phyloP scores from a whole-genome alignment of 2,113 vertebrate genomes.

The Notiomystis cincta region DNA sequence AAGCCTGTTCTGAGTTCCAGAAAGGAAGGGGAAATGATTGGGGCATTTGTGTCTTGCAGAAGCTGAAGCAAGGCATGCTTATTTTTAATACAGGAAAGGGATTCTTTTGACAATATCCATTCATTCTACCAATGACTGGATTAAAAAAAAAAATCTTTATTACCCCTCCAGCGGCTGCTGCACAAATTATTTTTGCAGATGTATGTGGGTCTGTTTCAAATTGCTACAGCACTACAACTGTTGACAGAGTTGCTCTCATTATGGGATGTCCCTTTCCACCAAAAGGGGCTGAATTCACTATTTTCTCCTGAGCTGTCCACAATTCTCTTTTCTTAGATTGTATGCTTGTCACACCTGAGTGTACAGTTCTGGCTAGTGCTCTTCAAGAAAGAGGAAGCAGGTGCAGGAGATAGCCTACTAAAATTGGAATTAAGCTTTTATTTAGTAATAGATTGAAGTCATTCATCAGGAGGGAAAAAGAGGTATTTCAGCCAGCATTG shows the following conservation, averaged over 20 bases:
- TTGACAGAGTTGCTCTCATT: background rate
- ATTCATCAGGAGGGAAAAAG: background rate
- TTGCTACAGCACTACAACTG: background rate
- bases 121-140: slow-evolving; percentile 9
- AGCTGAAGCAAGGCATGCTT: slow-evolving; percentile 17
- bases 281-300: background rate
- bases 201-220: background rate
- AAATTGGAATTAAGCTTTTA: background rate
- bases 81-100: slow-evolving; percentile 52
- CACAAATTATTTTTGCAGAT: slow-evolving; percentile 52
- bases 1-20: background rate
- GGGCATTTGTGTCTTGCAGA: slow-evolving; percentile 2
- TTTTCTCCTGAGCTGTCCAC: background rate
- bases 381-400: background rate
- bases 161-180: slow-evolving; percentile 12
- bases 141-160: background rate
- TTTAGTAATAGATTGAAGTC: background rate
- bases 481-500: background rate
- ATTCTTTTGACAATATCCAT: slow-evolving; percentile 37
- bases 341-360: background rate
- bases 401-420: background rate
- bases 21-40: slow-evolving; percentile 28
- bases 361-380: background rate
- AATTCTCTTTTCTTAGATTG: background rate
- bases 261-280: background rate